These are phyloP conservation scores for Hyles lineata DNA, from an alignment of 2,888 invertebrate species.

Conservation along the genomic window DNA sequence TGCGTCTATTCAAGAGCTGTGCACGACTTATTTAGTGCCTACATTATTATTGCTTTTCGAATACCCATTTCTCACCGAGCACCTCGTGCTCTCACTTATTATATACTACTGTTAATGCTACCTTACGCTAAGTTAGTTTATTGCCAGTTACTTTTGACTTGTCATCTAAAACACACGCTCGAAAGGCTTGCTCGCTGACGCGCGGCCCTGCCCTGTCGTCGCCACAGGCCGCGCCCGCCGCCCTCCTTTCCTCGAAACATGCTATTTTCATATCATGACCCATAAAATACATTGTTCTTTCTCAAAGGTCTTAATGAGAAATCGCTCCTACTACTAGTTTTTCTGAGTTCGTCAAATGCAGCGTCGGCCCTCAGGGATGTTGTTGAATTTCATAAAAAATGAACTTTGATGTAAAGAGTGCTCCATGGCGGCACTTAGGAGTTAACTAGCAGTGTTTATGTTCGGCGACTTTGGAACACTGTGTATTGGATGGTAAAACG, in stretches of 20 bases:
- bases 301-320: conserved; percentile 10
- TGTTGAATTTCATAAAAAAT: neutral
- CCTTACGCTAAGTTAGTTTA: conserved; percentile 76
- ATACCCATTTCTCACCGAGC: conserved; percentile 82
- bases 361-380: neutral
- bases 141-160: conserved; percentile 79
- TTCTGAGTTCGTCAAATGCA: neutral
- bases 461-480: too few relatives aligned
- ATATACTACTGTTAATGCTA: conserved; percentile 67
- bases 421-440: too few relatives aligned
- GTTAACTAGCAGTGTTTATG: too few relatives aligned
- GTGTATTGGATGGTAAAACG: too few relatives aligned
- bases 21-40: conserved; percentile 77
- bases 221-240: conserved; percentile 53
- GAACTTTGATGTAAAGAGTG: too few relatives aligned
- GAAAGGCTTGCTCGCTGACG: conserved; percentile 73
- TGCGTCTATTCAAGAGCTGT: conserved; percentile 74
- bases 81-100: conserved; percentile 74
- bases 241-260: conserved; percentile 35
- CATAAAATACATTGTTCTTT: conserved; percentile 17
- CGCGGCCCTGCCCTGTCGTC: conserved; percentile 62
- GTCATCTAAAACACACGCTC: conserved; percentile 72
- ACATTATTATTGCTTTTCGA: conserved; percentile 85
- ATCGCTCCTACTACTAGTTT: neutral
- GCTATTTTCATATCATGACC: conserved; percentile 21